Evolutionary conservation across 2,888 invertebrate species (phyloP).

Genomic region (Megastigmus dorsalis): DNA sequence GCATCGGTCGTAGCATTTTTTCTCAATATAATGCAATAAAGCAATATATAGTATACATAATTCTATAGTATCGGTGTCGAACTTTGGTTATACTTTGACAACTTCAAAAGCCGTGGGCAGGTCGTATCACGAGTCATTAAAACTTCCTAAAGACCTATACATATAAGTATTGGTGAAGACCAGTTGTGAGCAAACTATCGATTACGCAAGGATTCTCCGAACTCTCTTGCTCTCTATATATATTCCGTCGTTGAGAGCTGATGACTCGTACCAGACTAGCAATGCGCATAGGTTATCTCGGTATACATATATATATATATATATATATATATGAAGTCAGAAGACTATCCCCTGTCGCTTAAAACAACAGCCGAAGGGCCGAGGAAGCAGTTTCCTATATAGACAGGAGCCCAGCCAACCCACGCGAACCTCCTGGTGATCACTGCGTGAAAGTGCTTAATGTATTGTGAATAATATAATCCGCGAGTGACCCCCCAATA

Average conservation of each 20-base stretch:
- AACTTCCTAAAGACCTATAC: conserved; percentile 37
- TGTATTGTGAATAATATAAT: conserved; percentile 73
- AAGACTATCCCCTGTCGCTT: neutral
- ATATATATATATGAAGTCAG: too few species aligned
- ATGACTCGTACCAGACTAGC: conserved; percentile 11
- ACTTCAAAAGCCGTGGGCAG: too few species aligned
- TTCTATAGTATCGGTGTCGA: too few species aligned
- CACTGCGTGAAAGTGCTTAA: conserved; percentile 68
- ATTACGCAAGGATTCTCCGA: conserved; percentile 34
- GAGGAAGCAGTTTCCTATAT: conserved; percentile 21
- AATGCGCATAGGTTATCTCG: conserved; percentile 6
- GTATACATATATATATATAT: too few species aligned
- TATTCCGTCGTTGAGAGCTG: neutral
- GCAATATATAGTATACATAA: too few species aligned
- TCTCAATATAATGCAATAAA: too few species aligned
- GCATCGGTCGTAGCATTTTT: neutral
- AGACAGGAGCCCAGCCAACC: too few species aligned
- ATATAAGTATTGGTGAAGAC: neutral
- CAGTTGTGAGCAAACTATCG: conserved; percentile 41
- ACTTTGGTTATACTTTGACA: too few species aligned
- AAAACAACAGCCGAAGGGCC: neutral
- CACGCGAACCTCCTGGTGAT: neutral
- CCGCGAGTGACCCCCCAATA: conserved; percentile 63
- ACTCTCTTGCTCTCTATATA: neutral
- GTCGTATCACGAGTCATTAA: conserved; percentile 32